Evolutionary conservation across 1,140 invertebrate species (phyloP), one percentile per base, ranked within the genome.

Genomic region (Luehdorfia chinensis): DNA sequence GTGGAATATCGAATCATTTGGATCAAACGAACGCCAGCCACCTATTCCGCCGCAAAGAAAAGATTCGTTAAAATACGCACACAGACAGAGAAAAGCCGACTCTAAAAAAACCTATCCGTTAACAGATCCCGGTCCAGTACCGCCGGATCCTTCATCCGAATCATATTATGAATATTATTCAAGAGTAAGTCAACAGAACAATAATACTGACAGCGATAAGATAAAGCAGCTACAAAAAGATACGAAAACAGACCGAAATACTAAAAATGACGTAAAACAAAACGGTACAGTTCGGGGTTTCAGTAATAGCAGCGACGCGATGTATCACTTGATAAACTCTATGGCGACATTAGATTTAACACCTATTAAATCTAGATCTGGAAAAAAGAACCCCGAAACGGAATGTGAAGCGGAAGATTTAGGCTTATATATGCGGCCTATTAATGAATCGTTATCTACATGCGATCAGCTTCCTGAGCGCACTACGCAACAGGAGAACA

Each of bases 111-210:
- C 54, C 59, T 78, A 74, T 49, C 75, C 80, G 18, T 59, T 81
- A 34, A 85, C 85, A 1, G 80, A 85, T 46, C 79, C 79, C 8
- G 80, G 72, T 0, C 75, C 78, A 3, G 75, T 75, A 8, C 76
- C 84, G 8, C 66, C 75, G 9, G 87, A 87, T 47, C 87, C 87
- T 2, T 75, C 75, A 0, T 84, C 84, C 13, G 87, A 88, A 68
- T 86, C 83, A 7, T 88, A 87, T 47, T 88, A 88, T 39, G 84
- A 88, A 55, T 88, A 88, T 54, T 88, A 88, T 60, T 86, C 87
- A 44, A 74, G 85, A 69, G 76, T 88, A 28, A 88, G 71, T 55
- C 87, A 88, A 53, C 87, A 88, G 59, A 85, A 87, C 28, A 85
- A 87, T 66, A 78, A 86, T 33, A 86, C 80, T 5, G 80, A 84